phyloP scores from a whole-genome alignment of 2,113 vertebrate genomes.

The Oxyura jamaicensis region DNA sequence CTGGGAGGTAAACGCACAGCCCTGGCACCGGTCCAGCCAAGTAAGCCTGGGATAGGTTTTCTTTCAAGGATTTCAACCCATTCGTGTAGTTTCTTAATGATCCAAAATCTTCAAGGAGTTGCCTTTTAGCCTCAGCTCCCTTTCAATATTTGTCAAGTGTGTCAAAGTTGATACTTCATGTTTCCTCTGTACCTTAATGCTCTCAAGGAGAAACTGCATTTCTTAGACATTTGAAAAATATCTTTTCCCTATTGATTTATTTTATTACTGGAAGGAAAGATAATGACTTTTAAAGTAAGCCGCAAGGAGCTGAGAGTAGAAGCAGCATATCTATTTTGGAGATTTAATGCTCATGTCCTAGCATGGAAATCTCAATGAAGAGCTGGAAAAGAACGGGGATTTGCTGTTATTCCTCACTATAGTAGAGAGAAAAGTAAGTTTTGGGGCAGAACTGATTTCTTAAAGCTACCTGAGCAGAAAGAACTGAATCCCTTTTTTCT shows the following conservation, averaged over 20 bases:
- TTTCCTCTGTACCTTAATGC: not conserved
- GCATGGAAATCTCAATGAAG: not conserved
- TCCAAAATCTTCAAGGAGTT: slow-evolving; percentile 19
- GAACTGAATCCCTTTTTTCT: not conserved
- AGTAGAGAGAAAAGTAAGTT: not conserved
- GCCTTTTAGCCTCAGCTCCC: slow-evolving; percentile 34
- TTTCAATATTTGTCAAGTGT: slow-evolving; percentile 33
- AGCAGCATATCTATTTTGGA: not conserved
- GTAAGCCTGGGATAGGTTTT: slow-evolving; percentile 37
- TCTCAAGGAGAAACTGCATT: not conserved
- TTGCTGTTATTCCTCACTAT: not conserved
- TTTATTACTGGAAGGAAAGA: not conserved
- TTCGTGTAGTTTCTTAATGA: slow-evolving; percentile 50
- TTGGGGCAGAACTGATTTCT: not conserved
- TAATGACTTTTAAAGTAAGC: not conserved
- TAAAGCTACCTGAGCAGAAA: not conserved
- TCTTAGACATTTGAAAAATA: not conserved
- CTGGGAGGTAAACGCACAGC: not conserved
- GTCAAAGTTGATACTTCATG: not conserved
- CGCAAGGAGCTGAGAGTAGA: not conserved
- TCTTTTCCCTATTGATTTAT: not conserved
- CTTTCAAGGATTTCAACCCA: slow-evolving; percentile 50
- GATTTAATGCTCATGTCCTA: not conserved
- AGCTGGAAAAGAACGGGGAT: not conserved
- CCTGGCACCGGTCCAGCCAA: not conserved